phyloP scores from a whole-genome alignment of 1,140 invertebrate species.

The Diorhabda elongata region DNA sequence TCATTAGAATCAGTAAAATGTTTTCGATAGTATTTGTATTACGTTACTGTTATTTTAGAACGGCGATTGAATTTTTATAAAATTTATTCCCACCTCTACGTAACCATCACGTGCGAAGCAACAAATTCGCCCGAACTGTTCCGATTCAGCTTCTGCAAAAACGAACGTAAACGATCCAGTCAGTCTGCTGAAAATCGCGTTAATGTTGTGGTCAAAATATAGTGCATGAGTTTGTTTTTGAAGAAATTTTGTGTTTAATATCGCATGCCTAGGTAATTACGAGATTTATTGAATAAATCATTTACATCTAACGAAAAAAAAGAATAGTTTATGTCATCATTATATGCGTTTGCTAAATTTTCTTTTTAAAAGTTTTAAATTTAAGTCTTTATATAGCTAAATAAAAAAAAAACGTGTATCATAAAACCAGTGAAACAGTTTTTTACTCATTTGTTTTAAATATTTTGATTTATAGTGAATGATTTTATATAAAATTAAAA shows the following conservation, averaged over 20 bases:
- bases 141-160: constrained; percentile 14
- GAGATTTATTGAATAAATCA: not conserved
- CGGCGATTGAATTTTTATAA: no score
- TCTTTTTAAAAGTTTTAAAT: constrained; percentile 10
- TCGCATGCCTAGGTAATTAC: constrained; percentile 26
- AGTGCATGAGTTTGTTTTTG: constrained; percentile 10
- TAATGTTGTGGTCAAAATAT: constrained; percentile 11
- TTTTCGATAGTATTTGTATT: no score
- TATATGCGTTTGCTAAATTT: not conserved
- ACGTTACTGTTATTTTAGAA: no score
- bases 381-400: not conserved
- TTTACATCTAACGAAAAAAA: not conserved
- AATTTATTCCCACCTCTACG: not conserved
- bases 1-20: no score
- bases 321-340: not conserved
- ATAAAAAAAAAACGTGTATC: not conserved
- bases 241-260: constrained; percentile 22
- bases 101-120: constrained; percentile 15
- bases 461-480: no score
- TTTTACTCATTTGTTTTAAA: no score
- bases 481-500: no score
- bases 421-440: no score
- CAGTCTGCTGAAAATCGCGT: constrained; percentile 16
- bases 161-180: constrained; percentile 13
- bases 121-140: constrained; percentile 15